Percentiles rank a stretch among this genome's conserved stretches.
phyloP scores from a whole-genome alignment of 2,113 vertebrate species.

The Morphnarchus princeps region DNA sequence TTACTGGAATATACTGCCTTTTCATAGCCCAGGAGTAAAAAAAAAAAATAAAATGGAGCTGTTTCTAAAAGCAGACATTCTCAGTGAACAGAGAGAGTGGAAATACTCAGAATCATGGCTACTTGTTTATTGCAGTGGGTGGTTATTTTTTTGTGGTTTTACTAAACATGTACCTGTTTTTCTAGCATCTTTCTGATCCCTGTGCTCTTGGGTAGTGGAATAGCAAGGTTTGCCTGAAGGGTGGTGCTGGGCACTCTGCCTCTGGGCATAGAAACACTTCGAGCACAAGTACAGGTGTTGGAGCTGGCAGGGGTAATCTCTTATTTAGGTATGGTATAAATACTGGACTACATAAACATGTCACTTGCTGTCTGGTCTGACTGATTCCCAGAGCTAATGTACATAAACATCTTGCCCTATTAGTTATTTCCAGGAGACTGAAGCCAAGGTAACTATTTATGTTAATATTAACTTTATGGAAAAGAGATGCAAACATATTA shows the following conservation, averaged over 20 bases:
- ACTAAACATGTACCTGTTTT: neutral
- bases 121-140: neutral
- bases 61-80: neutral
- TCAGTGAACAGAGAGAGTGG: neutral
- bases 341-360: neutral
- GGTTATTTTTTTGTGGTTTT: neutral
- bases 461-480: neutral
- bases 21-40: neutral
- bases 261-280: neutral
- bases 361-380: neutral
- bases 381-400: neutral
- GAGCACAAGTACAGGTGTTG: neutral
- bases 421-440: neutral
- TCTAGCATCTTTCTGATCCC: neutral
- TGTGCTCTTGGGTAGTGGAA: neutral
- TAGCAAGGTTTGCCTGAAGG: neutral
- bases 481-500: neutral
- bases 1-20: neutral
- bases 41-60: neutral
- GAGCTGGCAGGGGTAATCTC: neutral
- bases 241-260: neutral
- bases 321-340: neutral
- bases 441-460: conserved; percentile 26
- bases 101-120: neutral
- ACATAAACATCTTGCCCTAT: neutral